Conservation (phyloP, 2,888 invertebrate species). For the Spodoptera exigua region DNA sequence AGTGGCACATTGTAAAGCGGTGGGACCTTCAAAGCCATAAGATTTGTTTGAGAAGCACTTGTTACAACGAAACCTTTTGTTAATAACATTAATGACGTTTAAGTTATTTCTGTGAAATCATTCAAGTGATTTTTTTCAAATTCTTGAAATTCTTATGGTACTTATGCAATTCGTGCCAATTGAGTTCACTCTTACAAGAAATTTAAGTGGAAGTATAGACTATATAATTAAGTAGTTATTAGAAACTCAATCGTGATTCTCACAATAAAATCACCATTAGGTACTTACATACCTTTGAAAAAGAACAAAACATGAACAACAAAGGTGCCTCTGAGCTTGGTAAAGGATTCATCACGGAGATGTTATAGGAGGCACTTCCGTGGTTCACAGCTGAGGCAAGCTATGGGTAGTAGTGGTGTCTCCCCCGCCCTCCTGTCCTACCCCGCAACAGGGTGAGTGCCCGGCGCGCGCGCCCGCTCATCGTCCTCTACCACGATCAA, state of each 20-base stretch:
- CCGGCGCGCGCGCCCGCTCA: slow-evolving; percentile 65
- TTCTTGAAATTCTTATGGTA: not conserved
- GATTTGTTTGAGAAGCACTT: slow-evolving; percentile 71
- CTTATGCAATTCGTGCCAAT: slow-evolving; percentile 8
- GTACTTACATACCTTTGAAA: no score
- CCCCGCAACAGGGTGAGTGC: slow-evolving; percentile 69
- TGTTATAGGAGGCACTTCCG: slow-evolving; percentile 58
- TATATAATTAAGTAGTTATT: no score
- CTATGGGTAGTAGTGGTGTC: slow-evolving; percentile 50
- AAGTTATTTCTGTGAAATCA: slow-evolving; percentile 36
- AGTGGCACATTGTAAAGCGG: slow-evolving; percentile 69
- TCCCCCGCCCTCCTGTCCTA: slow-evolving; percentile 44
- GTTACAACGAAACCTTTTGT: slow-evolving; percentile 64
- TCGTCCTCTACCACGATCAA: slow-evolving; percentile 61
- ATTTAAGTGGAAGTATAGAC: no score
- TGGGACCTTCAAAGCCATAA: slow-evolving; percentile 58
- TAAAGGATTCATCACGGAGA: slow-evolving; percentile 38
- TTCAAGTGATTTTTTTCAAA: slow-evolving; percentile 8
- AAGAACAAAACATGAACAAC: not conserved
- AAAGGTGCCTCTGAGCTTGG: slow-evolving; percentile 5
- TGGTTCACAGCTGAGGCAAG: slow-evolving; percentile 59
- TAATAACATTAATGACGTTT: slow-evolving; percentile 44
- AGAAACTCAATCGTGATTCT: no score
- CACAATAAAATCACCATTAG: no score
- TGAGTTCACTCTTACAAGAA: not conserved